Percentiles rank a stretch among this genome's conserved stretches.
These are phyloP conservation scores for Cottus gobio DNA, from an alignment of 2,113 vertebrate species.

Conservation along the genomic window DNA sequence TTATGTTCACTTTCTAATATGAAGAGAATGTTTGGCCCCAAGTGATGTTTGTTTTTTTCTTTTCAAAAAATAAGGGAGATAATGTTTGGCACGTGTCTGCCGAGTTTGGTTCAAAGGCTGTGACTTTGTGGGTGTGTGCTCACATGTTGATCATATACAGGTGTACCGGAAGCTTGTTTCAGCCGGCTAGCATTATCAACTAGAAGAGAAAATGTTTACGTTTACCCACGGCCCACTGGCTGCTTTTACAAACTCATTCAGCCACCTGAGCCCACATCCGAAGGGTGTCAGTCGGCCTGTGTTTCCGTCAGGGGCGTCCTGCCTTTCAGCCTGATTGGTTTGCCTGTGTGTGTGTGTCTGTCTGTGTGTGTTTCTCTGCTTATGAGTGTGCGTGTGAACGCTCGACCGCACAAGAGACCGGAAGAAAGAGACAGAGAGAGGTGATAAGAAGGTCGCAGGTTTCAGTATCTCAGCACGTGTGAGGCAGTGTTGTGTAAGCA, in stretches of 20 bases:
- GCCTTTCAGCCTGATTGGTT: background rate
- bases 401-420: background rate
- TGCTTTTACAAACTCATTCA: conserved; percentile 16
- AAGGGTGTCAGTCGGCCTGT: background rate
- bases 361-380: background rate
- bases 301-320: background rate
- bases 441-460: background rate
- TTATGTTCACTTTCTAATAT: conserved; percentile 6
- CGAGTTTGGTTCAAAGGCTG: background rate
- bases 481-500: background rate
- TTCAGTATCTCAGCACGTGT: background rate
- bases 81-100: conserved; percentile 25
- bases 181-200: background rate
- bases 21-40: conserved; percentile 18
- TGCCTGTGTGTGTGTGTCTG: background rate
- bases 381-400: background rate
- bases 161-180: background rate
- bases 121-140: background rate
- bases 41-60: background rate
- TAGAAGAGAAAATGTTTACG: conserved; percentile 14
- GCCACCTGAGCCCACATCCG: conserved; percentile 52
- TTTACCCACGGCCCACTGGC: conserved; percentile 8
- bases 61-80: background rate
- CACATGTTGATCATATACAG: conserved; percentile 6
- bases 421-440: background rate